Percentiles rank a stretch among this genome's conserved stretches.
Evolutionary conservation across 2,888 invertebrate species (phyloP).

Genomic region (Dexiosoma caninum): DNA sequence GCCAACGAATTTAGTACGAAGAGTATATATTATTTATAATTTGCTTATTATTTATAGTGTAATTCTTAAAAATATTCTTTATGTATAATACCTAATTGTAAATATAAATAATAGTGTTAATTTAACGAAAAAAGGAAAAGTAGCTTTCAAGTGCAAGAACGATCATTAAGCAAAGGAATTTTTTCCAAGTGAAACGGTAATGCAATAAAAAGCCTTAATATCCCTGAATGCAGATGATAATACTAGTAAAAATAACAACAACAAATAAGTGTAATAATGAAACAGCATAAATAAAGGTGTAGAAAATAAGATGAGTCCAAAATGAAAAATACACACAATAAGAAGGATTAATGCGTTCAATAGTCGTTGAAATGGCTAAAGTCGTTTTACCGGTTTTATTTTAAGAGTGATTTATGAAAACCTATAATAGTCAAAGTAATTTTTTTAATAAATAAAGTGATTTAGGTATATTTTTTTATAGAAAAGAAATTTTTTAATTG

Average conservation of each 20-base stretch:
- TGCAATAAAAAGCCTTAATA: constrained; percentile 38
- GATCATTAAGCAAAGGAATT: constrained; percentile 51
- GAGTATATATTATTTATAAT: constrained; percentile 1
- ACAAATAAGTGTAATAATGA: constrained; percentile 23
- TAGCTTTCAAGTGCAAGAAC: constrained; percentile 54
- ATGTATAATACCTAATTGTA: constrained; percentile 1
- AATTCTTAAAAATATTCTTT: background rate
- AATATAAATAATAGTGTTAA: background rate
- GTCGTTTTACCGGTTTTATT: constrained; percentile 58
- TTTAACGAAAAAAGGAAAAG: background rate
- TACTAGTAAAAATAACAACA: constrained; percentile 32
- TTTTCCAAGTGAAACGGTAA: constrained; percentile 33
- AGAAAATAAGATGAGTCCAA: constrained; percentile 46
- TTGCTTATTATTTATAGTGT: constrained; percentile 19
- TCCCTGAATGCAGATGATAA: constrained; percentile 29
- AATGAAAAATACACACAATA: constrained; percentile 56
- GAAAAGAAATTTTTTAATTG: background rate
- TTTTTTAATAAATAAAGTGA: background rate
- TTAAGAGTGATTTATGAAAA: constrained; percentile 4
- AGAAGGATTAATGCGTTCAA: constrained; percentile 59
- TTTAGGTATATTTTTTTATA: background rate
- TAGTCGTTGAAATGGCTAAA: constrained; percentile 56
- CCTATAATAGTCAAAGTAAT: background rate
- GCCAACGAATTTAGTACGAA: constrained; percentile 6
- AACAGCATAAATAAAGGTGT: constrained; percentile 50